phyloP scores from a whole-genome alignment of 2,888 invertebrate genomes.

The Strigamia transsilvanica region DNA sequence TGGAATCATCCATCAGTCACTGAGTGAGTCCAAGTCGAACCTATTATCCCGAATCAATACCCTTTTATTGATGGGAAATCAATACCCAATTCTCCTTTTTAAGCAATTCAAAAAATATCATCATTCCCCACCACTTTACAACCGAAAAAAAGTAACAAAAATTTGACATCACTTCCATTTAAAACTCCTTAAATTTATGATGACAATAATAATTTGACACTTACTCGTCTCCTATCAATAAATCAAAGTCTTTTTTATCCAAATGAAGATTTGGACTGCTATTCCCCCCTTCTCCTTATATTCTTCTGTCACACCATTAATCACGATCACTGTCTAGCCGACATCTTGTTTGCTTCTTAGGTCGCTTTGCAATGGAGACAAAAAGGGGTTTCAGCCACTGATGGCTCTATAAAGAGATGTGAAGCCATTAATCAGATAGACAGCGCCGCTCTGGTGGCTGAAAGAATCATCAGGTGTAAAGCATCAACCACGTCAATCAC shows the following conservation, averaged over 20 bases:
- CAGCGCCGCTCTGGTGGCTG: slow-evolving; percentile 33
- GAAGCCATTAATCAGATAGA: slow-evolving; percentile 30
- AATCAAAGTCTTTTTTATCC: slow-evolving; percentile 23
- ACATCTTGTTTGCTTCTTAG: slow-evolving; percentile 32
- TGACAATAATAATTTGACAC: background rate
- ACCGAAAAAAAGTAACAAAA: background rate
- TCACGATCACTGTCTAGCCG: slow-evolving; percentile 23
- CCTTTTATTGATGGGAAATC: slow-evolving; percentile 4
- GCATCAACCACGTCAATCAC: slow-evolving; percentile 12
- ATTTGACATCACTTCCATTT: background rate
- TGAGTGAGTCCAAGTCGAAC: background rate
- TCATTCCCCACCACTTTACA: background rate
- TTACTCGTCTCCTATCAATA: background rate
- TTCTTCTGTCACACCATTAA: slow-evolving; percentile 28
- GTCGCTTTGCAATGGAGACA: slow-evolving; percentile 31
- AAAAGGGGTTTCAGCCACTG: slow-evolving; percentile 21
- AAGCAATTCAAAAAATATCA: background rate
- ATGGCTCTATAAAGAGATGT: slow-evolving; percentile 34
- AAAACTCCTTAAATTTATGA: background rate
- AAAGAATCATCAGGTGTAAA: slow-evolving; percentile 4
- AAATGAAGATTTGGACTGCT: slow-evolving; percentile 19
- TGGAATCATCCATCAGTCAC: slow-evolving; percentile 26
- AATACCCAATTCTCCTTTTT: background rate
- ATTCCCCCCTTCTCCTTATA: background rate
- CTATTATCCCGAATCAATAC: slow-evolving; percentile 2